Percentiles rank a stretch among this genome's conserved stretches.
These are phyloP conservation scores for Chrysogorgia sp. DNA, from an alignment of 92 coral and sea anemone species.

Conservation along the genomic window DNA sequence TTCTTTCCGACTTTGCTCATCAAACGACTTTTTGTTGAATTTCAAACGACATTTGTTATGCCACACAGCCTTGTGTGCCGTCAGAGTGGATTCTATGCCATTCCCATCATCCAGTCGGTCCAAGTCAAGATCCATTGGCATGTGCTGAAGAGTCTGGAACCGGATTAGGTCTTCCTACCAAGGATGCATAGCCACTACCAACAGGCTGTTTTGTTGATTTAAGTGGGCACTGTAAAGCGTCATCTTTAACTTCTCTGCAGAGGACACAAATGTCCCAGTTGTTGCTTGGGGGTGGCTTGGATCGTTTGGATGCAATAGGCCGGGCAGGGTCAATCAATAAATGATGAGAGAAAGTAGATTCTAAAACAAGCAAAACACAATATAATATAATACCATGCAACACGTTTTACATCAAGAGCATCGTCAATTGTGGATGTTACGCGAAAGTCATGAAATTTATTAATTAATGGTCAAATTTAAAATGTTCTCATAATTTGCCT, in stretches of 20 bases:
- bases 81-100: conserved; percentile 36
- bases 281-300: conserved; percentile 31
- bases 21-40: conserved; percentile 31
- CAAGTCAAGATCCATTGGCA: conserved; percentile 20
- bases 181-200: conserved; percentile 32
- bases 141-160: conserved; percentile 17
- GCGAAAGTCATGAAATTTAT: too few relatives aligned
- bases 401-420: too few relatives aligned
- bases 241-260: conserved; percentile 50
- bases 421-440: conserved; percentile 6
- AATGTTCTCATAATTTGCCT: too few relatives aligned
- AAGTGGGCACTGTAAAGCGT: conserved; percentile 41
- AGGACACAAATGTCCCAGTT: conserved; percentile 61
- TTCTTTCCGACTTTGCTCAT: conserved; percentile 29
- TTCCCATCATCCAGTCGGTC: conserved; percentile 33
- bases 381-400: neutral
- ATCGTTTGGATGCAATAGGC: conserved; percentile 20
- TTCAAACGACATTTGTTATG: conserved; percentile 26
- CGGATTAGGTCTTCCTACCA: conserved; percentile 36
- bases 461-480: too few relatives aligned
- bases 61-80: conserved; percentile 43
- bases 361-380: neutral
- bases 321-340: conserved; percentile 22
- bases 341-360: conserved; percentile 17
- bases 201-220: conserved; percentile 36